These are phyloP conservation scores for Microcebus lehilahytsara DNA, from an alignment of 2,113 vertebrate species.

Conservation along the genomic window DNA sequence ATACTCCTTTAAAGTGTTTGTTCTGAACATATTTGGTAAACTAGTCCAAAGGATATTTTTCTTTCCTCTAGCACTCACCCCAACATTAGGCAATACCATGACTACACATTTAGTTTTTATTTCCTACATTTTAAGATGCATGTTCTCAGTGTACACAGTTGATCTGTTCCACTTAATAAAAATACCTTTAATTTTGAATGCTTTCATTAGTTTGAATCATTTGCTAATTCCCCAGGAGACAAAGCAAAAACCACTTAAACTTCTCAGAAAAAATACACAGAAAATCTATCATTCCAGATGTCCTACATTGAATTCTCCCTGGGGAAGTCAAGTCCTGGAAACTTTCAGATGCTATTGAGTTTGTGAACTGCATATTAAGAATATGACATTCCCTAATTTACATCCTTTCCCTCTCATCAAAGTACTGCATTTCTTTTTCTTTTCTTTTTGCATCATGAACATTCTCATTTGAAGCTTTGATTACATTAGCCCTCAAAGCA, in stretches of 20 bases:
- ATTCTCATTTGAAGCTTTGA: not conserved
- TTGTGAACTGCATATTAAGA: not conserved
- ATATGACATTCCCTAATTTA: not conserved
- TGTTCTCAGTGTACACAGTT: not conserved
- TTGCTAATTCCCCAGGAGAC: conserved; percentile 27
- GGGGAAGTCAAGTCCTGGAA: conserved; percentile 16
- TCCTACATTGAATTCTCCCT: not conserved
- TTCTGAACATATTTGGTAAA: not conserved
- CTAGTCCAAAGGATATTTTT: not conserved
- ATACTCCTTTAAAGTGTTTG: not conserved
- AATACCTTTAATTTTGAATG: conserved; percentile 26
- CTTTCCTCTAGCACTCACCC: rapidly evolving
- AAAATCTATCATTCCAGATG: not conserved
- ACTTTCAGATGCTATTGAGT: not conserved
- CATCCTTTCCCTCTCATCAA: not conserved
- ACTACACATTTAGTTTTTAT: not conserved
- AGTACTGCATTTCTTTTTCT: not conserved
- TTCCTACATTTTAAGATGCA: not conserved
- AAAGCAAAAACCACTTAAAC: not conserved
- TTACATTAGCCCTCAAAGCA: not conserved
- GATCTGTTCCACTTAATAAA: conserved; percentile 39
- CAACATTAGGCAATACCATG: too few relatives aligned
- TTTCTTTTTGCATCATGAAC: too few relatives aligned
- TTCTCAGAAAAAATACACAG: conserved; percentile 20
- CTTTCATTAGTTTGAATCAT: conserved; percentile 24